Evolutionary conservation across 2,797 vertebrate species (phyloP), one percentile per base, ranked within the genome.

Genomic region (Lepus townsendii): DNA sequence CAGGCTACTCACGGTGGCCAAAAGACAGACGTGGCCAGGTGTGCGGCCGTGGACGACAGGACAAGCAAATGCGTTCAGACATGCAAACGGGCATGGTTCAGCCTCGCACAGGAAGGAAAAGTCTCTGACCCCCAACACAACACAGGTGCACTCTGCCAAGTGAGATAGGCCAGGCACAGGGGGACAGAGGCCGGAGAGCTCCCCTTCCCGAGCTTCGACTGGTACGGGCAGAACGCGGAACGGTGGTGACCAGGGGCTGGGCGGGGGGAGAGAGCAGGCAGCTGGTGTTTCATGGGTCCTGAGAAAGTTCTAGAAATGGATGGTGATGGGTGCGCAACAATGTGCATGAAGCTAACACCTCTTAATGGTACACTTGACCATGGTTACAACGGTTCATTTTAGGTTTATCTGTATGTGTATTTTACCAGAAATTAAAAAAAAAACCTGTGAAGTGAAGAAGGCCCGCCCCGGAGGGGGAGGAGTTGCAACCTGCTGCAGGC

Each of bases 311-410:
- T 26, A 50, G 30, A 42, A 35, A 3, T 1, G n/a, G 54, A 20
- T 17, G 42, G 26, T 7, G 65, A 26, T 2, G 24, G 50, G 0
- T 10, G 32, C 8, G 6, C 17, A 47, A 27, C 71, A 32, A 0
- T 0, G 7, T 4, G 57, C 73, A 32, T 5, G 12, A 1, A 17
- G 16, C 13, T 4, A 54, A 10, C 0, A 7, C 27, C 32, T 12
- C 22, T 2, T 19, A 60, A 35, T n/a, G 13, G 14, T 1, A 35
- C 4, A 17, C 26, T 72, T 66, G 47, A 16, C 76, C 54, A 14
- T 5, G 30, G 54, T 6, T 57, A 20, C 54, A 16, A 57, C 3
- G 19, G 14, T 57, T 16, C 19, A 24, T 57, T 76, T n/a, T 65
- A 38, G 24, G 26, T 47, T 32, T 57, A 57, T 57, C 14, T 57